Conservation (phyloP, 2,113 vertebrate genomes). For the Argyrosomus japonicus region DNA sequence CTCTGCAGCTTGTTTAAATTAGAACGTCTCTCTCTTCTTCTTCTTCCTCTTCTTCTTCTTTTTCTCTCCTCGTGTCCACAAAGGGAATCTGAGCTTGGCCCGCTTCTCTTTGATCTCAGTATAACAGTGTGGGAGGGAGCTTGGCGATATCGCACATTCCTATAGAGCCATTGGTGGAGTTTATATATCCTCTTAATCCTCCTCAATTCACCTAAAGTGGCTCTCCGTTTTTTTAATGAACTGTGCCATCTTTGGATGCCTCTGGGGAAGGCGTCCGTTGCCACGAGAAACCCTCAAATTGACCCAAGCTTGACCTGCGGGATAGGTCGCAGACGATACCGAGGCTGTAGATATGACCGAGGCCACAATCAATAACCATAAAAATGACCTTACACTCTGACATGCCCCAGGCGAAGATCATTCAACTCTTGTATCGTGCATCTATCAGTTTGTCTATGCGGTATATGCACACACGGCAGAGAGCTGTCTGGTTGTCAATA, state of each 20-base stretch:
- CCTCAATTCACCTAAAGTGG: constrained; percentile 46
- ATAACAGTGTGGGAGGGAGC: constrained; percentile 45
- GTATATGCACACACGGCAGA: not conserved
- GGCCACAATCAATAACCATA: constrained; percentile 46
- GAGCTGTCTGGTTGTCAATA: not conserved
- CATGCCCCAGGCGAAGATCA: constrained; percentile 23
- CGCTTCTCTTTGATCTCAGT: constrained; percentile 67
- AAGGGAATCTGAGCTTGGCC: constrained; percentile 51
- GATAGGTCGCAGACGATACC: constrained; percentile 29
- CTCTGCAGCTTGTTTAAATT: constrained; percentile 49
- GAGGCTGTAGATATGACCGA: not conserved
- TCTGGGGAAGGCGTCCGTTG: constrained; percentile 9
- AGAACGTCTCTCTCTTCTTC: constrained; percentile 30
- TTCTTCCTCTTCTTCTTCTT: constrained; percentile 31
- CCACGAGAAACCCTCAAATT: constrained; percentile 13
- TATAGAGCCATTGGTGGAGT: constrained; percentile 11
- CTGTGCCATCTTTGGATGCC: not conserved
- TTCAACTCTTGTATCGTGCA: constrained; percentile 19
- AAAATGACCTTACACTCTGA: constrained; percentile 20
- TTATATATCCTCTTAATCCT: constrained; percentile 50
- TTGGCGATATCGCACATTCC: constrained; percentile 28
- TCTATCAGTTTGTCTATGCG: constrained; percentile 3
- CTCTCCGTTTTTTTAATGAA: constrained; percentile 26
- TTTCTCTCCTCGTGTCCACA: constrained; percentile 48
- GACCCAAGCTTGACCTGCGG: constrained; percentile 26